phyloP scores from a whole-genome alignment of 1,140 invertebrate genomes.

The Rhagoletis pomonella region DNA sequence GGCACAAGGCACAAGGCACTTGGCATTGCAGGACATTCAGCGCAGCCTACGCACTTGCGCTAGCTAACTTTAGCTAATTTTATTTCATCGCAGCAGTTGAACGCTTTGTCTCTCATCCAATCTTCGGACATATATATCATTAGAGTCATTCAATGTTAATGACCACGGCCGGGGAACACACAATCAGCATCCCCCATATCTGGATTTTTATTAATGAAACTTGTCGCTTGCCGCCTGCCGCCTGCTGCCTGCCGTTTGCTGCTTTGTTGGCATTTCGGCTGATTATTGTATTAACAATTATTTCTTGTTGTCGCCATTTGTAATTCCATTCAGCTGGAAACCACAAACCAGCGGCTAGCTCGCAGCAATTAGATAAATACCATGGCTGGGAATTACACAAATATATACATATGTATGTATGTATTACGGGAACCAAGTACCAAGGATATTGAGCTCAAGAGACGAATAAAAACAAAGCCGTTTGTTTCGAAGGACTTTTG shows the following conservation, averaged over 20 bases:
- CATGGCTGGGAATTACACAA: background rate
- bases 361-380: slow-evolving; percentile 33
- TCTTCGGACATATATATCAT: background rate
- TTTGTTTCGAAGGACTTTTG: background rate
- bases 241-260: background rate
- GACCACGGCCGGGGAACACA: background rate
- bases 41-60: background rate
- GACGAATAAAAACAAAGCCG: background rate
- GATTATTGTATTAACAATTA: slow-evolving; percentile 46
- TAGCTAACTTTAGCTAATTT: slow-evolving; percentile 36
- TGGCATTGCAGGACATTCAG: background rate
- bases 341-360: slow-evolving; percentile 6
- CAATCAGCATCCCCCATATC: background rate
- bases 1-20: background rate
- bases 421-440: no score
- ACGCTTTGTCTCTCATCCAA: background rate
- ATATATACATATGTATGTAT: background rate
- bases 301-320: slow-evolving; percentile 27
- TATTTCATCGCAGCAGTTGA: background rate
- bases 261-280: slow-evolving; percentile 37
- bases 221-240: background rate
- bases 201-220: background rate
- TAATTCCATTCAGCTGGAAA: slow-evolving; percentile 20
- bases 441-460: background rate
- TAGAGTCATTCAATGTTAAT: slow-evolving; percentile 14